Percentiles rank a stretch among this genome's conserved stretches.
Conservation (phyloP, 1,140 invertebrate genomes). For the Eciton burchellii region DNA sequence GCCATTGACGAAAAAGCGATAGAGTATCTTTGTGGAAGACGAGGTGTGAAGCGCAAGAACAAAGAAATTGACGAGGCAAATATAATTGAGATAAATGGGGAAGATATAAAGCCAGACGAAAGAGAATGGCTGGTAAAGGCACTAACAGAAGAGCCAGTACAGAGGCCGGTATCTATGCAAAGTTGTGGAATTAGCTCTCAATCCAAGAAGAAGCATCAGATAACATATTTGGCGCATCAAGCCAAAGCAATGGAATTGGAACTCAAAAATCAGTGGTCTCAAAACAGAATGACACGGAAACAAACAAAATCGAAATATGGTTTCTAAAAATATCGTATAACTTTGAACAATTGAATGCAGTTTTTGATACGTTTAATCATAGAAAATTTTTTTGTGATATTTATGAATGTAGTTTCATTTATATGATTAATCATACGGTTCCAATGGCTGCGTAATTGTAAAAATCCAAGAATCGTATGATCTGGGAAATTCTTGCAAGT, state of each 20-base stretch:
- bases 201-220: constrained; percentile 94
- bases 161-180: constrained; percentile 82
- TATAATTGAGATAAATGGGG: constrained; percentile 94
- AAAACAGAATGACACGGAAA: constrained; percentile 92
- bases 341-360: background rate
- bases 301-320: constrained; percentile 96
- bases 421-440: too few relatives aligned
- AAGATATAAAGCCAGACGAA: constrained; percentile 92
- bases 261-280: constrained; percentile 97
- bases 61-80: constrained; percentile 86
- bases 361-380: too few relatives aligned
- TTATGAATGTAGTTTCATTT: too few relatives aligned
- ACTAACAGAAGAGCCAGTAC: constrained; percentile 90
- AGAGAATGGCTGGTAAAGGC: constrained; percentile 93
- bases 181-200: constrained; percentile 79
- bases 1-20: constrained; percentile 84
- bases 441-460: too few relatives aligned
- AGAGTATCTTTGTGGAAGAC: constrained; percentile 83
- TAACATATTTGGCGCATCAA: constrained; percentile 97
- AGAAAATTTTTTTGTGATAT: too few relatives aligned
- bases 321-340: constrained; percentile 87
- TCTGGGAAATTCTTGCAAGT: too few relatives aligned
- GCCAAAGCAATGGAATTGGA: constrained; percentile 97
- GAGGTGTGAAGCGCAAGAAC: constrained; percentile 85
- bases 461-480: too few relatives aligned